phyloP scores from a whole-genome alignment of 2,113 vertebrate genomes.

The Aplodontia rufa region DNA sequence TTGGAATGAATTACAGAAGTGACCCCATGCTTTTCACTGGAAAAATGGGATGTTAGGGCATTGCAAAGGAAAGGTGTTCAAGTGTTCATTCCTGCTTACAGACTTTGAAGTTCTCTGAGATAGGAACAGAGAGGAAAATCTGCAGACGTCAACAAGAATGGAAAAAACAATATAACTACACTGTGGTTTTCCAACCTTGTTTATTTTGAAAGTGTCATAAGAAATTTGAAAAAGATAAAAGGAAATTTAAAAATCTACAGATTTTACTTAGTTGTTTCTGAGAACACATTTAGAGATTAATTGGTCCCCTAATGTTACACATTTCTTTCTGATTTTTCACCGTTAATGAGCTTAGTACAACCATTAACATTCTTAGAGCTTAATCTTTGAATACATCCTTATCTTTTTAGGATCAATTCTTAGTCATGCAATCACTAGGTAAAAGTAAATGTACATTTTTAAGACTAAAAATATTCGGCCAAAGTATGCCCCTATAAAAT shows the following conservation, averaged over 20 bases:
- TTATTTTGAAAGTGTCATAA: neutral
- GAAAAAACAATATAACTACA: neutral
- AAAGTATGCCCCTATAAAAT: neutral
- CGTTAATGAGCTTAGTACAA: neutral
- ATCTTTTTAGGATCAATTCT: neutral
- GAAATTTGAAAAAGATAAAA: conserved; percentile 5
- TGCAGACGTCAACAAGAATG: neutral
- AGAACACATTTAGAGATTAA: neutral
- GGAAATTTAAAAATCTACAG: neutral
- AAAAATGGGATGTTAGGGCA: neutral
- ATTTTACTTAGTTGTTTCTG: neutral
- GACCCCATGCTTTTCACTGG: neutral
- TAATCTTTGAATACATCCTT: neutral
- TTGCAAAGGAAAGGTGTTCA: neutral
- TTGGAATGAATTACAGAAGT: neutral
- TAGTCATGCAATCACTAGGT: neutral
- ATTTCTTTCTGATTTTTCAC: neutral
- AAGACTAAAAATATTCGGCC: neutral
- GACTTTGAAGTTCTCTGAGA: neutral
- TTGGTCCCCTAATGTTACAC: neutral
- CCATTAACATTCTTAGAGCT: neutral
- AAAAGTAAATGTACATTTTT: neutral
- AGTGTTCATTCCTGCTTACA: neutral
- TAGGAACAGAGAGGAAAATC: neutral
- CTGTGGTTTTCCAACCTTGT: neutral